Conservation (phyloP, 2,888 invertebrate species). For the Xiphydria camelus region DNA sequence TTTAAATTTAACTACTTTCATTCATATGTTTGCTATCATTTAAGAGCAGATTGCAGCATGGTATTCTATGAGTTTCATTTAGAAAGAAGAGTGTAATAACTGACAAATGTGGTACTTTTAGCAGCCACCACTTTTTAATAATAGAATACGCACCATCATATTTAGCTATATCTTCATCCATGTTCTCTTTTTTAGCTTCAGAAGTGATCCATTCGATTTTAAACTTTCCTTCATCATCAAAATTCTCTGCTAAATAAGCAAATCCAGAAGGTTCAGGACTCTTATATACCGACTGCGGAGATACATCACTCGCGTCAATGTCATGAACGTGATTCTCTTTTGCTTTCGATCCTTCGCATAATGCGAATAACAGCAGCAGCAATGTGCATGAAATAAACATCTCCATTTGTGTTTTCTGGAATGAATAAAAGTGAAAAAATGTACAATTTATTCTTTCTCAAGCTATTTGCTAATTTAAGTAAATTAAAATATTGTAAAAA, state of each 20-base stretch:
- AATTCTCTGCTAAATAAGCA: slow-evolving; percentile 81
- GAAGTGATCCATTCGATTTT: slow-evolving; percentile 84
- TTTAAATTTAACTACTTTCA: neutral
- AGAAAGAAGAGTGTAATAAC: slow-evolving; percentile 2
- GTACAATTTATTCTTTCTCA: too few species aligned
- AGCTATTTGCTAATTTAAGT: neutral
- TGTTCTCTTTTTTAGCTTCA: slow-evolving; percentile 86
- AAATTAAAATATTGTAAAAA: neutral
- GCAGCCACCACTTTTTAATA: too few species aligned
- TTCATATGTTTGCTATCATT: too few species aligned
- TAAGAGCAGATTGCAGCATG: too few species aligned
- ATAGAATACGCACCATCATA: slow-evolving; percentile 77
- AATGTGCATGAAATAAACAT: slow-evolving; percentile 28
- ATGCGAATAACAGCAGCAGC: slow-evolving; percentile 26
- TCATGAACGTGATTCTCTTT: slow-evolving; percentile 33
- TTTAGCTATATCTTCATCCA: slow-evolving; percentile 88
- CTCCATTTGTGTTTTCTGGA: slow-evolving; percentile 43
- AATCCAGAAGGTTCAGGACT: slow-evolving; percentile 70
- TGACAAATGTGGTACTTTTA: too few species aligned
- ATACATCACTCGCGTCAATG: slow-evolving; percentile 24
- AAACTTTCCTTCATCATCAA: slow-evolving; percentile 76
- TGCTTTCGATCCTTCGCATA: slow-evolving; percentile 24
- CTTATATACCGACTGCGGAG: slow-evolving; percentile 59
- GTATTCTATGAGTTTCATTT: neutral
- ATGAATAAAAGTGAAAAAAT: slow-evolving; percentile 8